Evolutionary conservation across 1,140 invertebrate species (phyloP).

Genomic region (Drosophila watanabei): DNA sequence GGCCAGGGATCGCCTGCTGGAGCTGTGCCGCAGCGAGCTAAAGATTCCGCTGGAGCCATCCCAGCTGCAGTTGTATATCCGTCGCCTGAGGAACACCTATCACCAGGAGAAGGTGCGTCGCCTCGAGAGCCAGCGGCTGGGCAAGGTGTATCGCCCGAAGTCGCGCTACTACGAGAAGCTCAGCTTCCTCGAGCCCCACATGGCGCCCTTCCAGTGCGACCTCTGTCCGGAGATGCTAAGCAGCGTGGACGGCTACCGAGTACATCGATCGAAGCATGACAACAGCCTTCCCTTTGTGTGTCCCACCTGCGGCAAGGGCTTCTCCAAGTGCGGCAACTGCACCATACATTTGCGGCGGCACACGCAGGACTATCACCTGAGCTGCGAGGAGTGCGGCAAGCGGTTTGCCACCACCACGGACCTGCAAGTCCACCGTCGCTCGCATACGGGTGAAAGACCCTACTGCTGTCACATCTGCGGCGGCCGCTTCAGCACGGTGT

Average conservation of each 20-base stretch:
- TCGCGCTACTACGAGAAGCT: slow-evolving; percentile 37
- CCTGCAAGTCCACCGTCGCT: slow-evolving; percentile 45
- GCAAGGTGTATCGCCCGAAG: neutral
- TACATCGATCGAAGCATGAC: slow-evolving; percentile 55
- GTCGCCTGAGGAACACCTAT: slow-evolving; percentile 21
- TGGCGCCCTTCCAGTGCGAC: slow-evolving; percentile 51
- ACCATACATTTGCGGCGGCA: slow-evolving; percentile 55
- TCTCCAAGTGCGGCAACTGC: slow-evolving; percentile 44
- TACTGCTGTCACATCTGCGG: slow-evolving; percentile 64
- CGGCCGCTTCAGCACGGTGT: slow-evolving; percentile 45
- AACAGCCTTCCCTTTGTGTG: slow-evolving; percentile 53
- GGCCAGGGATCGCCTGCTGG: slow-evolving; percentile 35
- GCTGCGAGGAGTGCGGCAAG: slow-evolving; percentile 62
- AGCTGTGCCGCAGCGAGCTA: slow-evolving; percentile 39
- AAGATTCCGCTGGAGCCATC: slow-evolving; percentile 15
- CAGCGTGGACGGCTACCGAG: slow-evolving; percentile 41
- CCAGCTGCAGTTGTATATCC: slow-evolving; percentile 29
- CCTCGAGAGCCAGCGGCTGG: slow-evolving; percentile 4
- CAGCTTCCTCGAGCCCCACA: slow-evolving; percentile 37
- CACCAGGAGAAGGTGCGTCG: slow-evolving; percentile 35
- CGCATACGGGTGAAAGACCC: slow-evolving; percentile 59
- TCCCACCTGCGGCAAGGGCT: slow-evolving; percentile 50
- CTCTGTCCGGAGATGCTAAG: slow-evolving; percentile 44
- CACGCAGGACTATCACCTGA: slow-evolving; percentile 42
- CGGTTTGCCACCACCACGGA: slow-evolving; percentile 52